A percentile compares a stretch with the other conserved stretches of the same genome.
These are phyloP conservation scores for Sebastes hopkinsi DNA, from an alignment of 2,797 vertebrate species.

Conservation along the genomic window DNA sequence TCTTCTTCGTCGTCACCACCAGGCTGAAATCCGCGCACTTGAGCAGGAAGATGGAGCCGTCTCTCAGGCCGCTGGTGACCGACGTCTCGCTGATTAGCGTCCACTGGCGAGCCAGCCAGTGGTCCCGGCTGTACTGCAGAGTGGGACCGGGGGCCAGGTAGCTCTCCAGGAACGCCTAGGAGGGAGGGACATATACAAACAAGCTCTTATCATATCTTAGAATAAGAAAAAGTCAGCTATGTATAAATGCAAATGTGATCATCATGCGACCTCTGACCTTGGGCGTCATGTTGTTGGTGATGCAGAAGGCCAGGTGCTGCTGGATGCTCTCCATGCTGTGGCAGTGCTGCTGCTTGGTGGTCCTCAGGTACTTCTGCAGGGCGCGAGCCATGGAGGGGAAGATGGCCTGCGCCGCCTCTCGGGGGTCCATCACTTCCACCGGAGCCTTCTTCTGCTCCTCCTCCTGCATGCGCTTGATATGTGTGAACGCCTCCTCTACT, in stretches of 20 bases:
- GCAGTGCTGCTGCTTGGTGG: constrained; percentile 96
- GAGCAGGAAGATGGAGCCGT: constrained; percentile 89
- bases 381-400: constrained; percentile 97
- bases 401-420: constrained; percentile 96
- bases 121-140: constrained; percentile 94
- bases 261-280: constrained; percentile 79
- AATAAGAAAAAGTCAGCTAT: background rate
- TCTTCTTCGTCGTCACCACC: constrained; percentile 89
- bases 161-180: constrained; percentile 93
- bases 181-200: background rate
- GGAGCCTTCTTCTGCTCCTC: constrained; percentile 90
- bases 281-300: constrained; percentile 97
- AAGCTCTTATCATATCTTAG: background rate
- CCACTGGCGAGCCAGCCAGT: constrained; percentile 94
- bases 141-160: constrained; percentile 92
- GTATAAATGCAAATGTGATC: too few species aligned
- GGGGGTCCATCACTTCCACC: constrained; percentile 93
- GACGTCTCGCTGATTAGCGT: constrained; percentile 94
- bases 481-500: constrained; percentile 96
- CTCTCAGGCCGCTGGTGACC: constrained; percentile 90
- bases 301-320: constrained; percentile 96
- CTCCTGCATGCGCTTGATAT: constrained; percentile 93
- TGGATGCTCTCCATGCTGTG: constrained; percentile 99
- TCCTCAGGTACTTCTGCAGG: constrained; percentile 97
- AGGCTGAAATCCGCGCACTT: constrained; percentile 93